Conservation (phyloP, 2,888 invertebrate species). For the Amphipyra tragopoginis region DNA sequence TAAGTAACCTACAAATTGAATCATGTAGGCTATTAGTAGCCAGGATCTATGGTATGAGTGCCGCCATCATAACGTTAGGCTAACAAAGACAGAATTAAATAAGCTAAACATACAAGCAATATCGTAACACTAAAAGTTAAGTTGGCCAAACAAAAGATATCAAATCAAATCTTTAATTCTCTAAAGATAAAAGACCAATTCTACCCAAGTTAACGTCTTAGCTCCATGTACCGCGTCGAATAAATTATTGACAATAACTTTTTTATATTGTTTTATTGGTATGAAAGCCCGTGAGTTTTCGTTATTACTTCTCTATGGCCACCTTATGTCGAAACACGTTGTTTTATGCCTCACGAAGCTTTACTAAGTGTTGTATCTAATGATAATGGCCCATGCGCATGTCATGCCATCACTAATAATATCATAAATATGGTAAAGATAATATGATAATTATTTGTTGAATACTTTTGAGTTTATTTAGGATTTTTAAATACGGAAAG, state of each 20-base stretch:
- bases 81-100: too few relatives aligned
- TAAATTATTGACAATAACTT: slow-evolving; percentile 86
- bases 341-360: slow-evolving; percentile 64
- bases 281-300: slow-evolving; percentile 80
- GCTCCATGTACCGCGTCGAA: slow-evolving; percentile 57
- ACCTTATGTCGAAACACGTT: slow-evolving; percentile 73
- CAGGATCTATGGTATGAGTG: too few relatives aligned
- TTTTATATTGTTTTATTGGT: slow-evolving; percentile 88
- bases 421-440: slow-evolving; percentile 59
- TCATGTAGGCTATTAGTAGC: too few relatives aligned
- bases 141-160: too few relatives aligned
- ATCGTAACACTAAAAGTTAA: too few relatives aligned
- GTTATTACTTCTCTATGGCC: slow-evolving; percentile 74
- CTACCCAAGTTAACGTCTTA: slow-evolving; percentile 1
- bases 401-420: slow-evolving; percentile 61
- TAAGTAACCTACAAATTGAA: too few relatives aligned
- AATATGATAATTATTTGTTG: slow-evolving; percentile 59
- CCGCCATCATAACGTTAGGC: too few relatives aligned
- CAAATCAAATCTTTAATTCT: too few relatives aligned
- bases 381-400: slow-evolving; percentile 64
- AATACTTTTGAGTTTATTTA: slow-evolving; percentile 36
- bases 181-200: slow-evolving; percentile 1
- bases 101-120: too few relatives aligned
- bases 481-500: slow-evolving; percentile 43
- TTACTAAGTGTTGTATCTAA: slow-evolving; percentile 68